Evolutionary conservation across 2,888 invertebrate genomes (phyloP).

Genomic region (Acleris sparsana): DNA sequence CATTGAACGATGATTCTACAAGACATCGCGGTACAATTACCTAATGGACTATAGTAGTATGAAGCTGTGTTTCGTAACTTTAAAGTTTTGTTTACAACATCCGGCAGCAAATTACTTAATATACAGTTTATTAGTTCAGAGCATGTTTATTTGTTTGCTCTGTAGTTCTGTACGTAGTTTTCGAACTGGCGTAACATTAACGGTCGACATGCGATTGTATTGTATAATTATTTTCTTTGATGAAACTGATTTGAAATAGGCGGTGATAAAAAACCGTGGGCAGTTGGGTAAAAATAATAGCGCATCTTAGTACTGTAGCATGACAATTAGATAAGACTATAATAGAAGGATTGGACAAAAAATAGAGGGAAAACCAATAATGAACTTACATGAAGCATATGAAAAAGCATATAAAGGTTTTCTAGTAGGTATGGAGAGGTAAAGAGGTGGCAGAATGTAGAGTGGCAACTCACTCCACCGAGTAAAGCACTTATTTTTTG

Average conservation of each 20-base stretch:
- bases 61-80: slow-evolving; percentile 5
- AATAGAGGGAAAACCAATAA: no score
- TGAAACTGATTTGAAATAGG: neutral
- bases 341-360: no score
- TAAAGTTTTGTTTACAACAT: slow-evolving; percentile 10
- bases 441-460: no score
- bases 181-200: neutral
- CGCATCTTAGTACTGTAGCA: no score
- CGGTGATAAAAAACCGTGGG: no score
- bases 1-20: neutral
- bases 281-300: no score
- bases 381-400: no score
- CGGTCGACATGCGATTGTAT: slow-evolving; percentile 4
- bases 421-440: no score
- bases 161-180: neutral
- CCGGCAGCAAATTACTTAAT: slow-evolving; percentile 16
- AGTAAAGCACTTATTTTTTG: no score
- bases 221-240: slow-evolving; percentile 21
- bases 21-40: slow-evolving; percentile 1
- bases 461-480: no score
- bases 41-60: slow-evolving; percentile 2
- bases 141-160: slow-evolving; percentile 12
- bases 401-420: no score
- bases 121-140: slow-evolving; percentile 13
- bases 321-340: no score